Conservation (phyloP, 2,113 vertebrate genomes). For the Panthera uncia region DNA sequence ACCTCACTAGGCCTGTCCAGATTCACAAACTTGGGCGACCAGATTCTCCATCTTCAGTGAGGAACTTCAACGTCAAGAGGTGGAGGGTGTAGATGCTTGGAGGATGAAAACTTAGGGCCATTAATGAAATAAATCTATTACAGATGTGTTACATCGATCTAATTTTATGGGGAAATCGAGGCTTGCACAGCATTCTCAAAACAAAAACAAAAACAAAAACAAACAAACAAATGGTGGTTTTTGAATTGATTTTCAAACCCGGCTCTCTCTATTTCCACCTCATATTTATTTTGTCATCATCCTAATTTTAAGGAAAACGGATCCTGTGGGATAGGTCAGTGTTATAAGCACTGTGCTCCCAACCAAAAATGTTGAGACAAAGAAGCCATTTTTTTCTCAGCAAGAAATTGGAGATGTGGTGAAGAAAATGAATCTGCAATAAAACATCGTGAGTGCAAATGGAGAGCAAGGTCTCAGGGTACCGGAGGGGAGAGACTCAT, state of each 20-base stretch:
- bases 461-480: background rate
- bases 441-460: background rate
- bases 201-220: background rate
- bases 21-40: background rate
- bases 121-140: background rate
- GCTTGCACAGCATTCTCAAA: background rate
- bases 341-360: background rate
- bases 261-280: background rate
- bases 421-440: background rate
- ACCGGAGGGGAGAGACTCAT: background rate
- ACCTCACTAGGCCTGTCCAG: background rate
- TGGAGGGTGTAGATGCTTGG: fast-evolving
- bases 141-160: background rate
- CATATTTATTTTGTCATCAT: background rate
- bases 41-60: background rate
- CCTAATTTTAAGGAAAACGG: background rate
- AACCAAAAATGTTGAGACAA: background rate
- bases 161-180: background rate
- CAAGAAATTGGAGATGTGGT: background rate
- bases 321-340: background rate
- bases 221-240: too few species aligned
- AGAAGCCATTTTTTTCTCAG: background rate
- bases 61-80: background rate
- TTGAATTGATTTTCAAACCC: background rate
- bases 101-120: background rate